phyloP scores from a whole-genome alignment of 2,888 invertebrate species.

The Phengaris alcon region DNA sequence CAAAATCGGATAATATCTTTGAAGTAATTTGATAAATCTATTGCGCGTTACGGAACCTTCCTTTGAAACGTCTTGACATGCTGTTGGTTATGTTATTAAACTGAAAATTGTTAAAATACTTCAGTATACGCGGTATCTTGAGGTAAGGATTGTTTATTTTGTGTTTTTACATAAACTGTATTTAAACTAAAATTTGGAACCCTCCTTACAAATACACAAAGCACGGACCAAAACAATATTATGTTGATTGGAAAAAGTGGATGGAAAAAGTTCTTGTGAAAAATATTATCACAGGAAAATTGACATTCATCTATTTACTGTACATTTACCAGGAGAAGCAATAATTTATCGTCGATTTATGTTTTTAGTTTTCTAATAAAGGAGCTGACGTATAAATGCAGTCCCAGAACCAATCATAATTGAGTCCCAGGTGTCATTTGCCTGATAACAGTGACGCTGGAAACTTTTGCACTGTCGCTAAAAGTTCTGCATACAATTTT shows the following conservation, averaged over 20 bases:
- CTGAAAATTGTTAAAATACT: too few relatives aligned
- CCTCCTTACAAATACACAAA: not conserved
- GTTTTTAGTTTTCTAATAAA: slow-evolving; percentile 28
- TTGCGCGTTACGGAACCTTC: too few relatives aligned
- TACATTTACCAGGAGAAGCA: slow-evolving; percentile 7
- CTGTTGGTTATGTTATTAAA: too few relatives aligned
- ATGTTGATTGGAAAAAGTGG: not conserved
- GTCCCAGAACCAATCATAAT: slow-evolving; percentile 70
- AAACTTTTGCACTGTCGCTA: slow-evolving; percentile 20
- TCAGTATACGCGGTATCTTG: too few relatives aligned
- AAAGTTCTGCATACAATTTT: slow-evolving; percentile 18
- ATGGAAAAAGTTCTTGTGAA: not conserved
- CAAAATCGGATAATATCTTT: too few relatives aligned
- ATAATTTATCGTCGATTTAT: slow-evolving; percentile 28
- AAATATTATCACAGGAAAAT: slow-evolving; percentile 5
- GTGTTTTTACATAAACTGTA: too few relatives aligned
- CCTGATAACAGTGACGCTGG: slow-evolving; percentile 35
- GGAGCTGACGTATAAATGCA: slow-evolving; percentile 41
- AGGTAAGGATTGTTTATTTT: not conserved
- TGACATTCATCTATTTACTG: slow-evolving; percentile 9
- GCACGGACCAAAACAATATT: not conserved
- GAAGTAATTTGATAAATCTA: too few relatives aligned
- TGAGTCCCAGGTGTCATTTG: slow-evolving; percentile 62
- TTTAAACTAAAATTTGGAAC: too few relatives aligned
- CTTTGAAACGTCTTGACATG: too few relatives aligned